Base-by-base conservation (phyloP, 2,888 invertebrate species). In the Leucophenga montana region DNA sequence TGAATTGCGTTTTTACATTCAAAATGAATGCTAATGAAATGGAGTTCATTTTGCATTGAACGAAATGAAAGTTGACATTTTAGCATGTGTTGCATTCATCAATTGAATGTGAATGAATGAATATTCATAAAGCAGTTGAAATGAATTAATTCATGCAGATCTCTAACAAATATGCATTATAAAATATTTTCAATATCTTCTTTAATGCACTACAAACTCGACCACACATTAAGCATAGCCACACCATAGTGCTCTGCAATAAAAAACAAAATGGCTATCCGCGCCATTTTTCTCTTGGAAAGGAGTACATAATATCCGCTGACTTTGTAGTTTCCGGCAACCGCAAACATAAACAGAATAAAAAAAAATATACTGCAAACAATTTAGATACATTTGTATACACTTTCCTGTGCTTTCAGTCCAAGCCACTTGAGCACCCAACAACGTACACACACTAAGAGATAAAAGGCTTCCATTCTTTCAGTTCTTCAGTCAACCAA, bases 271-370 rank as follows among this genome's bases (percentile, higher is more conserved):
- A 50, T 27, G 62, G 31, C 48, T 50, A 33, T 64, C 57, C 48
- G 50, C 46, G 44, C 39, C 53, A 61, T 59, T 67, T 82, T 80
- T 76, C 75, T 78, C 82, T 79, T 73, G 75, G 73, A 73, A 64
- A 46, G 27, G 18, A 39, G 13, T 50, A 27, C 53, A 57, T 14
- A 20, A 62, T 46, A 61, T n/a, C 31, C 33, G 59, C 59, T 61
- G 59, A 61, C 33, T 33, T 33, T n/a, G 59, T 27, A 20, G 27
- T 61, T 61, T 61, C 33, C 59, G 39, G 8, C 31, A 39, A 61
- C 20, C 54, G 65, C 48, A 64, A 68, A 71, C 68, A 67, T 56
- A 53, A 57, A 67, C 53, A 33, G 46, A 33, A 31, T 27, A n/a
- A 54, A 71, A 73, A 74, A 67, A 72, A 72, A 73, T 69, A 73